Conservation (phyloP, 2,113 vertebrate species). For the Xiphophorus maculatus region DNA sequence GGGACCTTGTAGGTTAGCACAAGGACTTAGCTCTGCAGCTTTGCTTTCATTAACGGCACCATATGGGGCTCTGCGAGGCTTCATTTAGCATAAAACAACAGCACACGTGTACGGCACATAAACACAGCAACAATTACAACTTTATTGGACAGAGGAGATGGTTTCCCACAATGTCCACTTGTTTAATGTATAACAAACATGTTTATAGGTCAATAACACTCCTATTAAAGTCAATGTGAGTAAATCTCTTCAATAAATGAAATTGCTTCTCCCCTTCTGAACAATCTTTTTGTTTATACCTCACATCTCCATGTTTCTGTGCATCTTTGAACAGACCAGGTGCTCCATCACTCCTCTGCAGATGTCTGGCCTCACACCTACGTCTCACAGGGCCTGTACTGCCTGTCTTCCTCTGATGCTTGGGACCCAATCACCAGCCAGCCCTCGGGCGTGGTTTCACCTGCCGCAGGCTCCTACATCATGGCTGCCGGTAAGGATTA, state of each 20-base stretch:
- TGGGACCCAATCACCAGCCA: slow-evolving; percentile 95
- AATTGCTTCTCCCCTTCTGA: not conserved
- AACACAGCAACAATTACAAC: slow-evolving; percentile 10
- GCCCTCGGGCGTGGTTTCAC: slow-evolving; percentile 93
- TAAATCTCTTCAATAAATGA: not conserved
- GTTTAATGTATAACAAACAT: not conserved
- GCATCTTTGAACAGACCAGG: slow-evolving; percentile 79
- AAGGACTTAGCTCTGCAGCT: slow-evolving; percentile 43
- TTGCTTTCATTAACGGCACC: slow-evolving; percentile 56
- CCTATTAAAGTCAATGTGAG: not conserved
- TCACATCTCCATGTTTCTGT: not conserved
- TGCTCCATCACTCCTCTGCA: slow-evolving; percentile 83
- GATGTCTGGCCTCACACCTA: slow-evolving; percentile 98
- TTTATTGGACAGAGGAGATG: slow-evolving; percentile 19
- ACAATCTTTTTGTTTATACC: not conserved
- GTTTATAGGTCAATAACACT: slow-evolving; percentile 5
- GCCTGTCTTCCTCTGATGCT: slow-evolving; percentile 93
- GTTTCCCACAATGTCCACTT: not conserved
- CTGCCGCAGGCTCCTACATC: slow-evolving; percentile 89
- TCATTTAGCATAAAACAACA: slow-evolving; percentile 30
- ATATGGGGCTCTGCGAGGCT: slow-evolving; percentile 40
- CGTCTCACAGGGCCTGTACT: slow-evolving; percentile 97
- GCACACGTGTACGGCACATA: slow-evolving; percentile 15
- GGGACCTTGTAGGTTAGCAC: slow-evolving; percentile 54
- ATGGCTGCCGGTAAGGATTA: slow-evolving; percentile 64